These are phyloP conservation scores for Panagrolaimus sp. DNA, from an alignment of 1,140 invertebrate species.

Conservation along the genomic window DNA sequence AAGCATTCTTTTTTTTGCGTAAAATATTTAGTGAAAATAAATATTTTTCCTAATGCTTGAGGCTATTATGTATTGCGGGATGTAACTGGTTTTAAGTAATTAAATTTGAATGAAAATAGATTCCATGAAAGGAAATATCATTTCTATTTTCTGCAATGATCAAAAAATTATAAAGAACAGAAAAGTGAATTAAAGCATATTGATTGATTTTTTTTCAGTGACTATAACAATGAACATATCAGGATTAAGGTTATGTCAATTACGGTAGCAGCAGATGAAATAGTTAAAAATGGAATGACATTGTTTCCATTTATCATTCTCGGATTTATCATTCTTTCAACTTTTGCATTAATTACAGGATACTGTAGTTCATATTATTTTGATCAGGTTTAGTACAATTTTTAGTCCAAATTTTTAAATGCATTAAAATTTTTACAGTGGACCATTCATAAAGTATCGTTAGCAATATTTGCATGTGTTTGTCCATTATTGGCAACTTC, in stretches of 20 bases:
- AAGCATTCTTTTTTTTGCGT: too few species aligned
- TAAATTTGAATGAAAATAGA: too few species aligned
- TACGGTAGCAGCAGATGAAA: conserved; percentile 38
- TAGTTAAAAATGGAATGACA: conserved; percentile 44
- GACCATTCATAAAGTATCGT: conserved; percentile 36
- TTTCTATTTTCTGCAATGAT: too few species aligned
- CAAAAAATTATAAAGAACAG: not conserved
- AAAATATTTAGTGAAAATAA: too few species aligned
- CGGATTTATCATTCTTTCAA: conserved; percentile 45
- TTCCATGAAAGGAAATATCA: too few species aligned
- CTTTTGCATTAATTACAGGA: conserved; percentile 43
- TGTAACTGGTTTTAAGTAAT: too few species aligned
- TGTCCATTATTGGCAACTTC: conserved; percentile 48
- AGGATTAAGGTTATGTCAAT: conserved; percentile 19
- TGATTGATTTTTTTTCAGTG: conserved; percentile 20
- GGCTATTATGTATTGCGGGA: too few species aligned
- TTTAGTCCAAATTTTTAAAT: conserved; percentile 7
- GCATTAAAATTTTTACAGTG: conserved; percentile 30
- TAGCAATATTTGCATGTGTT: conserved; percentile 42
- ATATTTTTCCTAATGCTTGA: too few species aligned
- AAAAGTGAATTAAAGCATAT: conserved; percentile 1
- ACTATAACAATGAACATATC: conserved; percentile 21
- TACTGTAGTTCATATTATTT: conserved; percentile 35
- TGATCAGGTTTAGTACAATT: conserved; percentile 28
- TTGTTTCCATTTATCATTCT: conserved; percentile 46